A percentile compares a stretch with the other conserved stretches of the same genome.
phyloP scores from a whole-genome alignment of 2,888 invertebrate species.

The Caenorhabditis sp. region DNA sequence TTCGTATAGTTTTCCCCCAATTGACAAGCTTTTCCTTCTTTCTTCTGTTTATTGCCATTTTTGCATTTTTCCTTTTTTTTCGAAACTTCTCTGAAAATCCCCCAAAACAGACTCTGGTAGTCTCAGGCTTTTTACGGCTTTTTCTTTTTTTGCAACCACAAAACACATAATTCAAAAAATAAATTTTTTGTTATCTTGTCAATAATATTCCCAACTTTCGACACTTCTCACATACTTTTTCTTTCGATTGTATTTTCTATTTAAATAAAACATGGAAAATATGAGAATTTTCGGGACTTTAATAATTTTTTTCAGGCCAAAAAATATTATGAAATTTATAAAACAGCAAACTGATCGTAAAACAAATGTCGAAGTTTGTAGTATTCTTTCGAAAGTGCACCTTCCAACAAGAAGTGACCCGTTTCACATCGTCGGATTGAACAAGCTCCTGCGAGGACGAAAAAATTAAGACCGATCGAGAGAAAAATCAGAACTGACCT shows the following conservation, averaged over 20 bases:
- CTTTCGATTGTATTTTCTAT: neutral
- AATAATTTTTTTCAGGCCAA: too few species aligned
- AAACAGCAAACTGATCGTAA: slow-evolving; percentile 88
- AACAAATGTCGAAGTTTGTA: slow-evolving; percentile 86
- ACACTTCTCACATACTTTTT: neutral
- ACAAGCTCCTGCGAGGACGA: slow-evolving; percentile 78
- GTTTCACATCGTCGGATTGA: slow-evolving; percentile 89
- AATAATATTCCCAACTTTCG: neutral
- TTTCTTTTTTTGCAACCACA: neutral
- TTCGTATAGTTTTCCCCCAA: neutral
- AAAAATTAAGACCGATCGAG: neutral
- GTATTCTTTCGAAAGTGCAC: slow-evolving; percentile 91
- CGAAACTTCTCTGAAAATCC: neutral
- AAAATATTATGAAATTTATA: slow-evolving; percentile 9
- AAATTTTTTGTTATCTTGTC: slow-evolving; percentile 2
- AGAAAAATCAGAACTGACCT: slow-evolving; percentile 12
- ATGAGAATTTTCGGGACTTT: too few species aligned
- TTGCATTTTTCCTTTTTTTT: neutral
- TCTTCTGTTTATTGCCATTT: neutral
- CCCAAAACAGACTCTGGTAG: neutral
- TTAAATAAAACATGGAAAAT: neutral
- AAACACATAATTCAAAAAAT: neutral
- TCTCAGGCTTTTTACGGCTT: slow-evolving; percentile 1
- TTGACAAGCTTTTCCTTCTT: slow-evolving; percentile 1
- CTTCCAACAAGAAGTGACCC: slow-evolving; percentile 90